Conservation (phyloP, 2,797 vertebrate genomes). For the Malacoraja senta region DNA sequence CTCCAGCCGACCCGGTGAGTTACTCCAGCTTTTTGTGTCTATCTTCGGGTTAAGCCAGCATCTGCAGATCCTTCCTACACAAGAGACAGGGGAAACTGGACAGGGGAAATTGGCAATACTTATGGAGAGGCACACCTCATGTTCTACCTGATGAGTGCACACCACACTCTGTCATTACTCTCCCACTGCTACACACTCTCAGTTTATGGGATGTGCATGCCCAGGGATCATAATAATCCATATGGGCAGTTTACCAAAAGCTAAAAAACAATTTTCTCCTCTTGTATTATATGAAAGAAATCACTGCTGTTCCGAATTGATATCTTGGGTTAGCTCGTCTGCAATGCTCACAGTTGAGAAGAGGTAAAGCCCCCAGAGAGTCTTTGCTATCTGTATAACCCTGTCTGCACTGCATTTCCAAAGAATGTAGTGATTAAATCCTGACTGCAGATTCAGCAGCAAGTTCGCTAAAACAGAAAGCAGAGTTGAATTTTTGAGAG, state of each 20-base stretch:
- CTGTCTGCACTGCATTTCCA: background rate
- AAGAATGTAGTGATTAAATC: background rate
- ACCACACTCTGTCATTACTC: background rate
- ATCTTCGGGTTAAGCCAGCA: too few relatives aligned
- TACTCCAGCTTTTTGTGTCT: too few relatives aligned
- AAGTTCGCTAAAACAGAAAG: too few relatives aligned
- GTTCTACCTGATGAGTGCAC: background rate
- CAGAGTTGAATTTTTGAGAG: too few relatives aligned
- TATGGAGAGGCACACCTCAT: background rate
- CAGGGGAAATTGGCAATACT: background rate
- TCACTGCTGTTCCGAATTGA: background rate
- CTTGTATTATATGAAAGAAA: background rate
- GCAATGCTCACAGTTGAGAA: background rate
- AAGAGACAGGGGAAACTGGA: too few relatives aligned
- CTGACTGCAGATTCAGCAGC: background rate
- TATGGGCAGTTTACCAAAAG: background rate
- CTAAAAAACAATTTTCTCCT: background rate
- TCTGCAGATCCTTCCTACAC: too few relatives aligned
- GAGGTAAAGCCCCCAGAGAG: background rate
- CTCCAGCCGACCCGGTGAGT: too few relatives aligned
- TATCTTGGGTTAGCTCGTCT: background rate
- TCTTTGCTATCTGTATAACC: background rate
- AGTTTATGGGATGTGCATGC: background rate
- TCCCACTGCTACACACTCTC: too few relatives aligned
- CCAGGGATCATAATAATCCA: background rate